These are phyloP conservation scores for Cassiopea andromeda DNA, from an alignment of 30 jellyfish, hydroid and myxozoan species.

Conservation along the genomic window DNA sequence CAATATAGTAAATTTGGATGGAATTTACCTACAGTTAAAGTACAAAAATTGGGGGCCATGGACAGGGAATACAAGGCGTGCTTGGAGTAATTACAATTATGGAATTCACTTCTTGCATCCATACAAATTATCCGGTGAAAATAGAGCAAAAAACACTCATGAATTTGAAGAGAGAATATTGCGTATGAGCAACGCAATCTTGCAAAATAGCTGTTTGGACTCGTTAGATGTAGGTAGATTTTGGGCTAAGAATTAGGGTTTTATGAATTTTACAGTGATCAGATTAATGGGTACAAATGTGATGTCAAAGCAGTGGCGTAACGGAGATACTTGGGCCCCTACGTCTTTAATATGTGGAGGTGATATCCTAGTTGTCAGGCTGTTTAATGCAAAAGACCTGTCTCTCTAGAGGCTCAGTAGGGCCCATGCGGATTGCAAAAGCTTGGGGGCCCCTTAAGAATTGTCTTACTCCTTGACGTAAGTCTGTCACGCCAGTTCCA, in stretches of 20 bases:
- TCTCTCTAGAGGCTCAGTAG: no score
- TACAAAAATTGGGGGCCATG: constrained; percentile 48
- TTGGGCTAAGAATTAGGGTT: not conserved
- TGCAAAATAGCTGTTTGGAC: constrained; percentile 20
- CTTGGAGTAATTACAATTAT: constrained; percentile 50
- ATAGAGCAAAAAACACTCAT: constrained; percentile 12
- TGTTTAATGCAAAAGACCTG: no score
- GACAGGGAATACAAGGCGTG: constrained; percentile 12
- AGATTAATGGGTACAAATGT: no score
- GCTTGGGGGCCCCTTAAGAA: no score
- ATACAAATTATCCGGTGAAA: constrained; percentile 49
- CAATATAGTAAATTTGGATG: constrained; percentile 33
- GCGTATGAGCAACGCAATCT: constrained; percentile 8
- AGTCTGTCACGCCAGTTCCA: no score
- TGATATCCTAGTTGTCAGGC: no score
- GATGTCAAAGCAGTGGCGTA: no score
- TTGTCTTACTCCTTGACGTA: no score
- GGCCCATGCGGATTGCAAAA: no score
- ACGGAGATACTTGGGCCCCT: no score
- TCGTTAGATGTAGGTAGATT: not conserved
- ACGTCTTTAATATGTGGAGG: no score
- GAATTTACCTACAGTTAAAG: constrained; percentile 40
- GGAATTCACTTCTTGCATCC: constrained; percentile 45
- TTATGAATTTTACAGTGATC: no score
- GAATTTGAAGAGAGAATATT: constrained; percentile 36